A percentile compares a stretch with the other conserved stretches of the same genome.
These are phyloP conservation scores for Chloroceryle aenea DNA, from an alignment of 2,113 vertebrate genomes.

Conservation along the genomic window DNA sequence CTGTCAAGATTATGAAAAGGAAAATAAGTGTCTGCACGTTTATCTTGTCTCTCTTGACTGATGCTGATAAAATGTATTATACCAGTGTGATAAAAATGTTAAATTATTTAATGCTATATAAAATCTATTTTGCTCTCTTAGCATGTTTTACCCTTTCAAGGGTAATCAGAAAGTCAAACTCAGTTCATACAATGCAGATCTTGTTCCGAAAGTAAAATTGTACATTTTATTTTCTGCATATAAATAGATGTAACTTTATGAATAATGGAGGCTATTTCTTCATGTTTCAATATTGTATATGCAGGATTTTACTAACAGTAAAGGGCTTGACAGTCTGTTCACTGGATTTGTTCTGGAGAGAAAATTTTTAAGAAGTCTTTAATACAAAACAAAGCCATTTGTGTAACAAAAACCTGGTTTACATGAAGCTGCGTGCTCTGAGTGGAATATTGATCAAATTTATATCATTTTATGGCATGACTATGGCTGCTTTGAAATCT, in stretches of 20 bases:
- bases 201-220: neutral
- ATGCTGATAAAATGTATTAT: neutral
- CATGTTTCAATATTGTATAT: slow-evolving; percentile 10
- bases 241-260: neutral
- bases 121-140: neutral
- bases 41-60: neutral
- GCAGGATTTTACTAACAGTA: slow-evolving; percentile 32
- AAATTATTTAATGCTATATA: neutral
- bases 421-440: neutral
- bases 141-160: neutral
- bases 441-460: slow-evolving; percentile 21
- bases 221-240: neutral
- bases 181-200: neutral
- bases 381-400: slow-evolving; percentile 21
- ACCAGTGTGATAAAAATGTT: neutral
- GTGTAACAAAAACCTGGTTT: neutral
- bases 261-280: neutral
- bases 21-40: neutral
- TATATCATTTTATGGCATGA: neutral
- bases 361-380: slow-evolving; percentile 3
- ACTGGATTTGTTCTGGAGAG: slow-evolving; percentile 6
- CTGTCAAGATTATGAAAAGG: neutral
- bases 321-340: slow-evolving; percentile 60
- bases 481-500: neutral
- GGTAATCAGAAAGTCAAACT: neutral